A percentile compares a stretch with the other conserved stretches of the same genome.
These are phyloP conservation scores for Andrena camellia DNA, from an alignment of 2,888 invertebrate genomes.

Conservation along the genomic window DNA sequence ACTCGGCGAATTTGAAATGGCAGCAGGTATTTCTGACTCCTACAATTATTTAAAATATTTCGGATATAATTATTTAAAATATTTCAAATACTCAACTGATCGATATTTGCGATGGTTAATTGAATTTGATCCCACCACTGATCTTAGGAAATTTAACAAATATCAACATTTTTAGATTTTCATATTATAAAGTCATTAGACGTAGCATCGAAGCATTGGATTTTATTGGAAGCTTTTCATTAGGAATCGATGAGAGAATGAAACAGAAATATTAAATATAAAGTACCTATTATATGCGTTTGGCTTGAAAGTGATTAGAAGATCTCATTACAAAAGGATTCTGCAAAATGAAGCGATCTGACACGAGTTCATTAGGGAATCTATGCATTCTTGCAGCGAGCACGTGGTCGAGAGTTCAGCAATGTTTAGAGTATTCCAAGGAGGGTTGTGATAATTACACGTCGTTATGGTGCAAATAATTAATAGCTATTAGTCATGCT, in stretches of 20 bases:
- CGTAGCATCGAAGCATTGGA: too few species aligned
- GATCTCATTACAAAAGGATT: not conserved
- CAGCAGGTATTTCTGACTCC: too few species aligned
- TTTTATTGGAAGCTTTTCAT: not conserved
- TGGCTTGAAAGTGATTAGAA: not conserved
- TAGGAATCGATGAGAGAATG: not conserved
- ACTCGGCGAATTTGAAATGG: too few species aligned
- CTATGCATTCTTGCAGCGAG: not conserved
- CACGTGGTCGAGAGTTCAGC: not conserved
- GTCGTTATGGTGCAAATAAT: constrained; percentile 22
- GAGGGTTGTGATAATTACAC: constrained; percentile 7
- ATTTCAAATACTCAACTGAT: too few species aligned
- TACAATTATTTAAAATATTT: too few species aligned
- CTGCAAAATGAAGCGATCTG: not conserved
- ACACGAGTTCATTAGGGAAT: not conserved
- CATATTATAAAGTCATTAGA: too few species aligned
- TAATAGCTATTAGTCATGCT: constrained; percentile 51
- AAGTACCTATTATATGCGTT: not conserved
- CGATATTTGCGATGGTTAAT: too few species aligned
- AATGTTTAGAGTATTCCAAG: not conserved
- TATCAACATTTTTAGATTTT: too few species aligned
- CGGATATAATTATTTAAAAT: too few species aligned
- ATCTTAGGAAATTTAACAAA: too few species aligned
- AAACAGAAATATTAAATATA: too few species aligned
- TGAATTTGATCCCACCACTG: too few species aligned